These are phyloP conservation scores for Sturmia bella DNA, from an alignment of 2,888 invertebrate genomes.

Conservation along the genomic window DNA sequence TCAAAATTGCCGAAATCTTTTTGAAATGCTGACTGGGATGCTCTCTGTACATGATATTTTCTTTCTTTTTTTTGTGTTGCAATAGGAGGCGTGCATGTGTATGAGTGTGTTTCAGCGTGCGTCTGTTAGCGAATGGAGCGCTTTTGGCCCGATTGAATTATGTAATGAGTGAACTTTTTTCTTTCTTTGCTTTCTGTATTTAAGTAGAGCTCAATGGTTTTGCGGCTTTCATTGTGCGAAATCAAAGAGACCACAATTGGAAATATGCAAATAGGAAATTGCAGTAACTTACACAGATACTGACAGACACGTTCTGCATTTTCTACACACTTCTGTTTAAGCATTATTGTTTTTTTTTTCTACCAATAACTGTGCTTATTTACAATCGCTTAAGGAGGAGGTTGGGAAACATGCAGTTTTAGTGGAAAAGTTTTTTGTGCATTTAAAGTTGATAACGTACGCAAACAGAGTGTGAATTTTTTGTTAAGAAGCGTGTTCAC, in stretches of 20 bases:
- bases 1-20: no score
- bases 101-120: background rate
- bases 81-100: background rate
- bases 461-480: no score
- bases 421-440: no score
- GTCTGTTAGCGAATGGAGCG: background rate
- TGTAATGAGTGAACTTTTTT: slow-evolving; percentile 37
- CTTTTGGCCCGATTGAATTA: slow-evolving; percentile 21
- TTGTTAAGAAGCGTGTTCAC: no score
- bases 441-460: no score
- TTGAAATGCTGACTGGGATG: no score
- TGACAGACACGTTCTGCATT: background rate
- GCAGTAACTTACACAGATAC: background rate
- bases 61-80: background rate
- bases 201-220: slow-evolving; percentile 54
- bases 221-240: slow-evolving; percentile 66
- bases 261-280: slow-evolving; percentile 67
- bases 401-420: no score
- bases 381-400: no score
- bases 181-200: slow-evolving; percentile 18
- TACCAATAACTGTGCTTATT: no score
- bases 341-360: no score
- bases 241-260: slow-evolving; percentile 69
- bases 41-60: no score
- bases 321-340: background rate